Evolutionary conservation across 2,888 invertebrate genomes (phyloP), one percentile per base, ranked within the genome.

Genomic region (Dryobotodes eremita): DNA sequence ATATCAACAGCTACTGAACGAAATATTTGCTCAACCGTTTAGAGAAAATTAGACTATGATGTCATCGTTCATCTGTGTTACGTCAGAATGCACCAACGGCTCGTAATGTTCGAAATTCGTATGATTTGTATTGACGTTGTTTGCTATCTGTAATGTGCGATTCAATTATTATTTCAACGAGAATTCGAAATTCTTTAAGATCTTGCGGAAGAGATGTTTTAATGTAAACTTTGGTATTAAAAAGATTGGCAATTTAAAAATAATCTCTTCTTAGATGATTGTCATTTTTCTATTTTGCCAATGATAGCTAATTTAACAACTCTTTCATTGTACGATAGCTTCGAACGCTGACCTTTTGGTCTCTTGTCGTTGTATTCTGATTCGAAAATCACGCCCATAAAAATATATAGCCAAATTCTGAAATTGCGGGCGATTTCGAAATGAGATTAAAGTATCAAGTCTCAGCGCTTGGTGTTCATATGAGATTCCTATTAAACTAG

Each of bases 11-110:
- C 89, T 96, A 77, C 89, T 97, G 50, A 95, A 96, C 89, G 96
- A 96, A 93, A 96, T 97, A 92, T 96, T 97, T 96, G 96, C 96
- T 96, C 96, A 96, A 94, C 96, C 95, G 15, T 94, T 94, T 92
- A 95, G 96, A 94, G 95, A 95, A 86, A 95, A 95, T 90, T 96
- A 95, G 90, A 20, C 20, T 57, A 73, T 77, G 66, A 75, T 66
- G 50, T 79, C 73, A 72, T 79, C 65, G 59, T 70, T 62, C 48
- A 74, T 78, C 42, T 74, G 61, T 66, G 75, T 81, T 55, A 84
- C 79, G 71, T 84, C 80, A 84, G 74, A 86, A 74, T 68, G 74
- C 59, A 79, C 64, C 71, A 83, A 71, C 71, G 72, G 66, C 66
- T 82, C 23, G 17, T 66, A 64, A 69, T 73, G 76, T 85, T 81